Evolutionary conservation across 1,140 invertebrate genomes (phyloP), one percentile per base, ranked within the genome.

Genomic region (Hypothenemus hampei): DNA sequence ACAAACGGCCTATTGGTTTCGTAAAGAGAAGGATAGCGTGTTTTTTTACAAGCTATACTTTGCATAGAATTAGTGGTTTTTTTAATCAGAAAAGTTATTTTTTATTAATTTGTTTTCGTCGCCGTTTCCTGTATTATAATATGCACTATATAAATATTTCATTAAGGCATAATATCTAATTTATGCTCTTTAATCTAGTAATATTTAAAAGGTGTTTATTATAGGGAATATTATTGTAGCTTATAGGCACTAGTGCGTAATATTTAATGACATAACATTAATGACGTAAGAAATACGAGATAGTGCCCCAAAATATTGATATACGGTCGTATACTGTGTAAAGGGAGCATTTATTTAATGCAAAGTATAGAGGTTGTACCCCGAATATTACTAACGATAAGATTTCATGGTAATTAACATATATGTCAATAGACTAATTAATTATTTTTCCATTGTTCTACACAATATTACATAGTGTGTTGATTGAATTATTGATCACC

Each of bases 41-140:
- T 65, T 59, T 57, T n/a, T 62, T 65, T 84, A 86, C 81, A 83
- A 85, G 79, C 84, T 87, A 87, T 87, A 87, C 85, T 87, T 87
- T 87, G 85, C 85, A 87, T 87, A 85, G 82, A 86, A 84, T 83
- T 86, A 86, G 83, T 86, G 84, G 80, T 85, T 82, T 85, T 85
- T 85, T 84, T 81, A 81, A 73, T 75, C 71, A 73, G 56, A 57
- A 54, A 58, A 59, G 44, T 22, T n/a, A 53, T 43, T 37, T 26
- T 56, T 45, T 24, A 19, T 54, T 55, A 59, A n/a, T 48, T 43
- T 56, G 46, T 51, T 43, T 23, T n/a, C 41, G 22, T 46, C 37
- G 26, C 26, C 35, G 33, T 16, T 41, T 46, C 20, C 19, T 46
- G 41, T 40, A 21, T 24, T 48, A 59, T 59, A 55, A 59, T 46